Evolutionary conservation across 2,888 invertebrate genomes (phyloP).

Genomic region (Psococerastis gibbosa): DNA sequence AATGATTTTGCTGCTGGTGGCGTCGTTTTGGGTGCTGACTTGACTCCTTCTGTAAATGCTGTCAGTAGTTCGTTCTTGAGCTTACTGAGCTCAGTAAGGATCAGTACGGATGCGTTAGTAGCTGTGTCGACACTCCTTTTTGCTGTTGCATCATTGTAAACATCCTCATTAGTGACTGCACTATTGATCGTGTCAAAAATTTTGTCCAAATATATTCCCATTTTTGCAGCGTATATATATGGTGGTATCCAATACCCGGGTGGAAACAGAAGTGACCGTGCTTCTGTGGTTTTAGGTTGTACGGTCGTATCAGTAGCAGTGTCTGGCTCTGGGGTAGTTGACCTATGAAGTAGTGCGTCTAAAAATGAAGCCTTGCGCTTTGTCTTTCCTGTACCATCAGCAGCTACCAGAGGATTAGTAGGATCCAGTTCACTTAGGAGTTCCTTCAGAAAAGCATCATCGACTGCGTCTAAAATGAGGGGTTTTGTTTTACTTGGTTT

Average conservation of each 20-base stretch:
- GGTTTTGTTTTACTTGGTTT: neutral
- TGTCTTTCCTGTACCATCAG: neutral
- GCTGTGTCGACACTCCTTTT: constrained; percentile 1
- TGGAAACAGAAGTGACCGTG: neutral
- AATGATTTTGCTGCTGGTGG: constrained; percentile 7
- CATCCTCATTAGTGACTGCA: neutral
- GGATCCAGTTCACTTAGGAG: neutral
- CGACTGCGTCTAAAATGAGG: neutral
- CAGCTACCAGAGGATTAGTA: neutral
- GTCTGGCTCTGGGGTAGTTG: neutral
- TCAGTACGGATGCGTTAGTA: neutral
- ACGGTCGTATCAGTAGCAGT: neutral
- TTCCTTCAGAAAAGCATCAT: neutral
- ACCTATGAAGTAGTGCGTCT: constrained; percentile 2
- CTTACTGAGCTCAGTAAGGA: neutral
- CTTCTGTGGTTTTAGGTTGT: neutral
- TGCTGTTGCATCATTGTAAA: neutral
- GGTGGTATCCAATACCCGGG: constrained; percentile 7
- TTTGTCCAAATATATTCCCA: constrained; percentile 5
- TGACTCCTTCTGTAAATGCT: constrained; percentile 5
- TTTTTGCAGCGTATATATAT: constrained; percentile 7
- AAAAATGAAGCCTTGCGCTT: constrained; percentile 6
- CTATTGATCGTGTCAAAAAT: constrained; percentile 5
- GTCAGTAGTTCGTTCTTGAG: neutral
- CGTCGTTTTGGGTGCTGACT: neutral